Evolutionary conservation across 2,888 invertebrate genomes (phyloP).

Genomic region (Aethes cnicana): DNA sequence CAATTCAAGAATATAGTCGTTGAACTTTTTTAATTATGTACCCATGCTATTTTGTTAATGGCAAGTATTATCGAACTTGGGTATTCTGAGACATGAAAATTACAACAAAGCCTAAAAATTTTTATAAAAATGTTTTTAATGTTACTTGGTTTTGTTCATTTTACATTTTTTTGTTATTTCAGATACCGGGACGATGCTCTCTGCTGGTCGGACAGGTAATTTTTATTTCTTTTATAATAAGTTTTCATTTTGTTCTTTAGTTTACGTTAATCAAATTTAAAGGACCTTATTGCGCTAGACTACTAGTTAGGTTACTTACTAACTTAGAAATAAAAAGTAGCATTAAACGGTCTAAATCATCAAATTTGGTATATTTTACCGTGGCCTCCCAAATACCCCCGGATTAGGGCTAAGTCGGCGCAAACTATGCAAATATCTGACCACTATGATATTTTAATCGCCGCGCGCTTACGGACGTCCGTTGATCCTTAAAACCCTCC

Average conservation of each 20-base stretch:
- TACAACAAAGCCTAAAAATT: too few relatives aligned
- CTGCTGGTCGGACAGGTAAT: constrained; percentile 94
- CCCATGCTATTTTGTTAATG: too few relatives aligned
- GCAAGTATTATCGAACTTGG: too few relatives aligned
- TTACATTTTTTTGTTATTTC: constrained; percentile 67
- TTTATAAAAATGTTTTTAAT: too few relatives aligned
- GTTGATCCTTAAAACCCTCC: constrained; percentile 27
- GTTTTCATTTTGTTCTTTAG: neutral
- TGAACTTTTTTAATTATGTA: too few relatives aligned
- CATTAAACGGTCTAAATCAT: too few relatives aligned
- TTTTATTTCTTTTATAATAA: constrained; percentile 16
- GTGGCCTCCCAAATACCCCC: constrained; percentile 5
- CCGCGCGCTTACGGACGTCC: constrained; percentile 34
- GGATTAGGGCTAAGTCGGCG: constrained; percentile 34
- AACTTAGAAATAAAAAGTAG: too few relatives aligned
- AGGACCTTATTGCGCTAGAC: too few relatives aligned
- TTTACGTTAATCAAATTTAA: neutral
- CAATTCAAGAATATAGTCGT: too few relatives aligned
- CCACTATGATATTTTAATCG: constrained; percentile 66
- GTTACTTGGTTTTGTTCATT: constrained; percentile 4
- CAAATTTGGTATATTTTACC: neutral
- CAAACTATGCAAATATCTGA: constrained; percentile 46
- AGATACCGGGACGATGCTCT: constrained; percentile 94
- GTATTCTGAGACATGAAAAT: too few relatives aligned
- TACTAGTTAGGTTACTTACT: too few relatives aligned